Base-by-base conservation (phyloP, 2,113 vertebrate species). In the Hymenochirus boettgeri region DNA sequence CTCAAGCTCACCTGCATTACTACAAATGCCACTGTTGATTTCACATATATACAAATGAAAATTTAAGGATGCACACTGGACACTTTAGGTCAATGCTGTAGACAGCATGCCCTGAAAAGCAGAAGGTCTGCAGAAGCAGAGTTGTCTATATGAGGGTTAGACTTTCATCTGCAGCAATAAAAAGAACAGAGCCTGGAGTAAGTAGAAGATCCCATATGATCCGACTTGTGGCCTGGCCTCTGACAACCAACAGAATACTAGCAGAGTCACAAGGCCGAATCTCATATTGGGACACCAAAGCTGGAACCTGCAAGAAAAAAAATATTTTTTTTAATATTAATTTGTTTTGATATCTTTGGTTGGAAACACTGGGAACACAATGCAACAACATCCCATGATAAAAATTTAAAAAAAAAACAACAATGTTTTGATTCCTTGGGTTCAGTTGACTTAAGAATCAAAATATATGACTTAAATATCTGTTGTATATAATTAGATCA, bases 61-160 rank as follows among this genome's bases (percentile, higher is more conserved):
- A 7, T 35, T 35, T 3, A 35, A 13, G 33, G 33, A 13, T 13
- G 15, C 33, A 35, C 33, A 35, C 15, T 35, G 3, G 33, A n/a
- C 39, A 5, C 1, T 42, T 42, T n/a, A 13, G 15, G 15, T 42
- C 11, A 11, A 82, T 91, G 95, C 72, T 97, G 79, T 33, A 95
- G 79, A 70, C 93, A 95, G 84, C 93, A 97, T 73, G 96, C 96
- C 26, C 96, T 86, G 76, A 95, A 99, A 51, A 99, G 83, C 42
- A 82, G 83, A 86, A 99, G 87, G n/a, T 89, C 91, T 0, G 82
- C 61, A 0, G 74, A 70, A 0, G n/a, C n/a, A n/a, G n/a, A n/a
- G n/a, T 81, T 81, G 2, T 79, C 75, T 42, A 92, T 74, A 71
- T 88, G 86, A 99, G 79, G 2, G 81, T 80, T 70, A 99, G 70